phyloP scores from a whole-genome alignment of 1,140 invertebrate genomes.

The Drosophila biarmipes region DNA sequence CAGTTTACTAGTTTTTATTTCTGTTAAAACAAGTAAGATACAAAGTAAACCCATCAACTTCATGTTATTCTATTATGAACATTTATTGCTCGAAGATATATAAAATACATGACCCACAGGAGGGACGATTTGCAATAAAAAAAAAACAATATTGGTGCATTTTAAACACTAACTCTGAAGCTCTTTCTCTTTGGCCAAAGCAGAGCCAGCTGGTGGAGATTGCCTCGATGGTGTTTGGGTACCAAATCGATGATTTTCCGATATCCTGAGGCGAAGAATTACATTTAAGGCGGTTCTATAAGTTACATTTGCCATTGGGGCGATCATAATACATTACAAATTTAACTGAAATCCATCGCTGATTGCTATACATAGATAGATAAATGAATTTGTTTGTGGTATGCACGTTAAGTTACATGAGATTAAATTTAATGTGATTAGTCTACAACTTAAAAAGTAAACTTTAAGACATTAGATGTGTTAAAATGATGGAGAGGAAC shows the following conservation, averaged over 20 bases:
- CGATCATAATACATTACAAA: background rate
- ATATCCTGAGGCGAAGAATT: background rate
- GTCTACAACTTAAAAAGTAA: constrained; percentile 18
- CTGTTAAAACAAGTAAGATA: background rate
- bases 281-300: background rate
- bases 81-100: constrained; percentile 35
- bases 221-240: constrained; percentile 1
- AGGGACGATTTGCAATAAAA: background rate
- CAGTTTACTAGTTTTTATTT: background rate
- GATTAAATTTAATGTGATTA: constrained; percentile 11
- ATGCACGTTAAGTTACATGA: background rate
- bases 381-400: background rate
- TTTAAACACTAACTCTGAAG: constrained; percentile 12
- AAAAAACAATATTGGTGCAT: background rate
- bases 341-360: constrained; percentile 4
- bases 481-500: constrained; percentile 11
- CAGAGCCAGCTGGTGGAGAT: constrained; percentile 24
- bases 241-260: background rate
- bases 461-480: constrained; percentile 37
- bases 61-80: constrained; percentile 16
- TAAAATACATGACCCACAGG: constrained; percentile 4
- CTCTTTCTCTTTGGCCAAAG: constrained; percentile 25
- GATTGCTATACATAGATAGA: background rate
- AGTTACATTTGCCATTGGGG: constrained; percentile 2
- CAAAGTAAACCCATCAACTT: background rate